Evolutionary conservation across 2,888 invertebrate species (phyloP), one percentile per base, ranked within the genome.

Genomic region (Andrena marginata): DNA sequence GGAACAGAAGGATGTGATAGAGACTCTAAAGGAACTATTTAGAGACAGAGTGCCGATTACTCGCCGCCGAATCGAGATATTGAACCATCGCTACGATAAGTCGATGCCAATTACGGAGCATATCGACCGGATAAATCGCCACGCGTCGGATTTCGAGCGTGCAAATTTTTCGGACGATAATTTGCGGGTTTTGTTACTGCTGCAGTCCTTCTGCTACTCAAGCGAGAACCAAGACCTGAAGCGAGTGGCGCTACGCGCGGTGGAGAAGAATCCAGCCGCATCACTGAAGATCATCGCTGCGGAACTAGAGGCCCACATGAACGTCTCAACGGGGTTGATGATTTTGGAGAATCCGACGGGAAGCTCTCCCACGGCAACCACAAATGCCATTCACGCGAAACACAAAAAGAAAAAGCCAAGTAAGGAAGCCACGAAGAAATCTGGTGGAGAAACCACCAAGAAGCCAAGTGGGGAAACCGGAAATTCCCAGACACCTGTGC

Each of bases 131-230:
- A 60, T 71, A 13, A 71, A 71, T 0, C 71, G 71, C 0, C 33
- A 71, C n/a, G 71, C 33, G 20, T 48, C 71, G 6, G 71, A 71
- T 20, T 71, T 71, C 31, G 71, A 71, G 0, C 31, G 71, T 23
- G 23, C 60, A 3, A 71, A 33, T 2, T 6, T 71, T 1, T 13
- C 62, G 16, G 62, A 71, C 33, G 62, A 71, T 16, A 49, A n/a
- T 49, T 2, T 71, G 0, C 31, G 51, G 5, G n/a, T 62, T 6
- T 35, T 70, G 0, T 29, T 70, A 1, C 31, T 70, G 0, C 16
- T 70, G 0, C 54, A 54, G 20, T 54, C 54, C 5, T 54, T 54
- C 23, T 54, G 54, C 8, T 54, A 2, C 8, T 62, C 62, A 1
- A 33, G 20, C 1, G 62, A 62, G 1, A 62, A 62, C 0, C 8